Evolutionary conservation across 2,797 vertebrate species (phyloP), one percentile per base, ranked within the genome.

Genomic region (Danio choprae): DNA sequence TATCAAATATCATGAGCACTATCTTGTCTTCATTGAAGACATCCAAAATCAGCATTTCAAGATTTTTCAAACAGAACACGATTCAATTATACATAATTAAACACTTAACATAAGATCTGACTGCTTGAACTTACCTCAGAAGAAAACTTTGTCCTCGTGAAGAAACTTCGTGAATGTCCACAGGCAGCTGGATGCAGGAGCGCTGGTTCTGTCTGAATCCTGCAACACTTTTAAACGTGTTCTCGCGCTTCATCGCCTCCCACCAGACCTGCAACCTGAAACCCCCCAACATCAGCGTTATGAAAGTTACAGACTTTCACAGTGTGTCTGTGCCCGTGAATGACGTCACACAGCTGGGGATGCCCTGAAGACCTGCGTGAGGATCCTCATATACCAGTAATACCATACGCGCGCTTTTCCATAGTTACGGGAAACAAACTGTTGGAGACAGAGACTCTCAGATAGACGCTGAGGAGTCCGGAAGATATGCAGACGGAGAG

Each of bases 181-280:
- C 51, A 29, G 60, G 20, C 36, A 71, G 55, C 22, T 40, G 68
- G 68, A 64, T 63, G 59, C 48, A 68, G 71, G 41, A 50, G 29
- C 5, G 43, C 69, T 73, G 62, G 51, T 10, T 18, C 20, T 20
- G 18, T 70, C 44, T 43, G 15, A 9, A 11, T 55, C 48, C 56
- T n/a, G 46, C 58, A 18, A 20, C 38, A 53, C 64, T 75, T 75
- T 70, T 80, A 73, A 80, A 80, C 7, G 58, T 44, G 38, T 43
- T 40, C 46, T 18, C 16, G 46, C 48, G 38, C 48, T 56, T 36
- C n/a, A 56, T 56, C 41, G 7, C 59, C 72, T 60, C 67, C 74
- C 77, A 65, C 59, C 65, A 36, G 12, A 46, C 2, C 46, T 56
- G 77, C 38, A 80, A 80, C 38, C 59, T 56, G 69, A 73, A 46